phyloP scores from a whole-genome alignment of 1,140 invertebrate species.

The Calephelis nemesis region DNA sequence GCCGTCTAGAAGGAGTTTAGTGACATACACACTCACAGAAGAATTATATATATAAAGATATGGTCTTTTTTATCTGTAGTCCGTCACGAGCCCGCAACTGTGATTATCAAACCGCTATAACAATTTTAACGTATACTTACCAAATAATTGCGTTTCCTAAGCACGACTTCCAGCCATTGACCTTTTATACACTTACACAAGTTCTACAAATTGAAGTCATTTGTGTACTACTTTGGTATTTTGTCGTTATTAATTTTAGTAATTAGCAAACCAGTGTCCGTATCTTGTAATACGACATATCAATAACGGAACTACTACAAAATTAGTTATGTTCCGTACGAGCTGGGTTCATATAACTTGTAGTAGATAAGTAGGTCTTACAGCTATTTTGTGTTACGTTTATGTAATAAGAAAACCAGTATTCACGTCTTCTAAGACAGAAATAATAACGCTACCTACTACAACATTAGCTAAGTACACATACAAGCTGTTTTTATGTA shows the following conservation, averaged over 20 bases:
- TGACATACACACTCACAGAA: too few species aligned
- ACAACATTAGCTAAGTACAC: too few species aligned
- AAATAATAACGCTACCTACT: too few species aligned
- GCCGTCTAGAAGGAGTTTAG: too few species aligned
- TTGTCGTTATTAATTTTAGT: not conserved
- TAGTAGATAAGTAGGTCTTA: too few species aligned
- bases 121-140: constrained; percentile 67
- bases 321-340: constrained; percentile 10
- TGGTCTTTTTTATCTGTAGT: constrained; percentile 9
- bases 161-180: constrained; percentile 69
- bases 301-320: not conserved
- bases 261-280: constrained; percentile 6
- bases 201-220: constrained; percentile 23
- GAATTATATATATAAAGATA: too few species aligned
- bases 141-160: constrained; percentile 74
- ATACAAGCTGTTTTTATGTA: too few species aligned
- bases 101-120: constrained; percentile 68
- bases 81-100: constrained; percentile 57
- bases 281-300: not conserved
- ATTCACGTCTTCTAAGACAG: too few species aligned
- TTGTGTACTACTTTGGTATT: not conserved
- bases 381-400: too few species aligned
- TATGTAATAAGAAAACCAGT: too few species aligned
- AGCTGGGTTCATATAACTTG: too few species aligned
- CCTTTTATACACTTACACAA: constrained; percentile 55